Evolutionary conservation across 2,888 invertebrate species (phyloP), one percentile per base, ranked within the genome.

Genomic region (Muscina levida): DNA sequence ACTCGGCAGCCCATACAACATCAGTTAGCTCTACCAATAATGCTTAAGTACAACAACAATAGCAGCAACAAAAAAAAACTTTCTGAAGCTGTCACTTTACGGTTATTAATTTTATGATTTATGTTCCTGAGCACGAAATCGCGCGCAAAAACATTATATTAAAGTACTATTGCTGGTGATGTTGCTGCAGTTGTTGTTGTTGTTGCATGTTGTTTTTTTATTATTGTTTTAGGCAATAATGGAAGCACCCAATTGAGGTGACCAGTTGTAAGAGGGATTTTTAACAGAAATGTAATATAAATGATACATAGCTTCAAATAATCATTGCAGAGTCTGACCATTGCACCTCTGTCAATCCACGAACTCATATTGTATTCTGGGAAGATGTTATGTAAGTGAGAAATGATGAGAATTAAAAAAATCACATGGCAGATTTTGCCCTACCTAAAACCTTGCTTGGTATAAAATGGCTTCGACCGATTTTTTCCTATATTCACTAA

Each of bases 71-170:
- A 57, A 17, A 46, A 70, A 75, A 79, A 77, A 72, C 79, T 82
- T 84, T 62, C 85, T 86, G 85, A 82, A 85, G 87, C 88, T 87
- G 88, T 88, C 88, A 87, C 87, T 88, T 88, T 87, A 88, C 87
- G 88, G 88, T 88, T 88, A 87, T 87, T 88, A 89, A 88, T 89
- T 89, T 89, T 89, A 89, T 89, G 89, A 89, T 89, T 89, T 89
- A 89, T 89, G 87, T 87, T 85, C 85, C 86, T 85, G 86, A 86
- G 85, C 86, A 87, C 85, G 85, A 84, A 84, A 79, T 82, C 78
- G 81, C 82, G 82, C 77, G 72, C 81, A 82, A 80, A 79, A 59
- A 31, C 74, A 57, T 72, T 70, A 72, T 76, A 65, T 79, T 51
- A 42, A 74, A 77, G 31, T 46, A 17, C 37, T 72, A 71, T 73